phyloP scores from a whole-genome alignment of 2,888 invertebrate genomes.

The Horisme vitalbata region DNA sequence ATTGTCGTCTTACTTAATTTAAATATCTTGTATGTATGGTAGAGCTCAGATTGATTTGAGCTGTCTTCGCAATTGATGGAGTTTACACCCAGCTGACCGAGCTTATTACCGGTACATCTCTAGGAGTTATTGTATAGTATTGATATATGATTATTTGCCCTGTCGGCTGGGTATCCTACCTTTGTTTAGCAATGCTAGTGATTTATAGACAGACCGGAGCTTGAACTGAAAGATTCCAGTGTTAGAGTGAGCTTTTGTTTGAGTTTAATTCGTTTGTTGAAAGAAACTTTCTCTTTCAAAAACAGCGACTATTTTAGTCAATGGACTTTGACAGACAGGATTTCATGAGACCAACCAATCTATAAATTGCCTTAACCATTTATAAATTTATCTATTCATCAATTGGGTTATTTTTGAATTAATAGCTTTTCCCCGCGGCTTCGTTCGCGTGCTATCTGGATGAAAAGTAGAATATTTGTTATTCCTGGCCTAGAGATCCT shows the following conservation, averaged over 20 bases:
- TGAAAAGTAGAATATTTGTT: no score
- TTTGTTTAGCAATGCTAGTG: slow-evolving; percentile 35
- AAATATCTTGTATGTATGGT: no score
- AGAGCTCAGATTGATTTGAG: slow-evolving; percentile 44
- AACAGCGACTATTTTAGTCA: no score
- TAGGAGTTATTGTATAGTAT: background rate
- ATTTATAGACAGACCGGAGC: slow-evolving; percentile 36
- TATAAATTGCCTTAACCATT: no score
- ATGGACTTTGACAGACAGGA: no score
- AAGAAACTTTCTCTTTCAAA: background rate
- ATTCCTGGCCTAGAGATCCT: no score
- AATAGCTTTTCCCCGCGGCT: no score
- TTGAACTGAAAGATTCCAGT: background rate
- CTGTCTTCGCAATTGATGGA: slow-evolving; percentile 46
- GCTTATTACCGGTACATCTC: slow-evolving; percentile 33
- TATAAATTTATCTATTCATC: no score
- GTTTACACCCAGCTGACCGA: slow-evolving; percentile 26
- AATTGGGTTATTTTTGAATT: no score
- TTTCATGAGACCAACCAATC: no score
- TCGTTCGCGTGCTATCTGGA: no score
- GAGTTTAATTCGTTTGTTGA: background rate
- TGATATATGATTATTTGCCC: slow-evolving; percentile 1
- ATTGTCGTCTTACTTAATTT: no score
- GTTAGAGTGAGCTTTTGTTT: background rate
- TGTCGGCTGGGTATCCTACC: background rate